Conservation (phyloP, 2,888 invertebrate genomes). For the Callimorpha dominula region DNA sequence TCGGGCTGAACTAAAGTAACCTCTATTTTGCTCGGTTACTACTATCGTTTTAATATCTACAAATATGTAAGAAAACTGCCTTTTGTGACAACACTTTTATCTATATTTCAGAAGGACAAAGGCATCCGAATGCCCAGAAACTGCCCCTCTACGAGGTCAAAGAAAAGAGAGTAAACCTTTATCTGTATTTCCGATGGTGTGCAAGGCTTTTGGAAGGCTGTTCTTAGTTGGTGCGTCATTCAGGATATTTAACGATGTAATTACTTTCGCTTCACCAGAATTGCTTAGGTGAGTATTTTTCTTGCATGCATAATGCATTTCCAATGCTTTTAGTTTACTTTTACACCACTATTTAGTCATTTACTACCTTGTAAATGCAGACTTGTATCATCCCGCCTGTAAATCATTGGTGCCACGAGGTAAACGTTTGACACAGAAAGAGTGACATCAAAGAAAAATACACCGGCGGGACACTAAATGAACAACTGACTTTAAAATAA, state of each 20-base stretch:
- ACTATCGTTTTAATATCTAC: not conserved
- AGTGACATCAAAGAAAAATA: too few relatives aligned
- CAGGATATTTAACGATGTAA: constrained; percentile 4
- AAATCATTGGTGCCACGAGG: too few relatives aligned
- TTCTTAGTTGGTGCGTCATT: constrained; percentile 4
- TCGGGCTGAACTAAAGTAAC: too few relatives aligned
- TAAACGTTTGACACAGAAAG: too few relatives aligned
- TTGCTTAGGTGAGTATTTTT: constrained; percentile 11
- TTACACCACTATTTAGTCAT: not conserved
- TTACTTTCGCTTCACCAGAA: constrained; percentile 9
- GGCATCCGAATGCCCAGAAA: constrained; percentile 80
- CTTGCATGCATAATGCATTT: too few relatives aligned
- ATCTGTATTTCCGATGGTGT: constrained; percentile 10
- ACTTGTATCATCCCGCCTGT: not conserved
- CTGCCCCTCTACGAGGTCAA: constrained; percentile 88
- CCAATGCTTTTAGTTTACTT: not conserved
- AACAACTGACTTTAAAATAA: too few relatives aligned
- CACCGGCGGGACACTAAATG: too few relatives aligned
- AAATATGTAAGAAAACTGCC: not conserved
- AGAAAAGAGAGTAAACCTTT: not conserved
- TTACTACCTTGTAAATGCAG: not conserved
- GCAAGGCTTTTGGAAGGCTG: constrained; percentile 75
- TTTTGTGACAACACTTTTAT: not conserved
- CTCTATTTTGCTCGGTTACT: not conserved
- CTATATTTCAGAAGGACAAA: not conserved